Evolutionary conservation across 2,888 invertebrate species (phyloP), one percentile per base, ranked within the genome.

Genomic region (Osedax fenrisi): DNA sequence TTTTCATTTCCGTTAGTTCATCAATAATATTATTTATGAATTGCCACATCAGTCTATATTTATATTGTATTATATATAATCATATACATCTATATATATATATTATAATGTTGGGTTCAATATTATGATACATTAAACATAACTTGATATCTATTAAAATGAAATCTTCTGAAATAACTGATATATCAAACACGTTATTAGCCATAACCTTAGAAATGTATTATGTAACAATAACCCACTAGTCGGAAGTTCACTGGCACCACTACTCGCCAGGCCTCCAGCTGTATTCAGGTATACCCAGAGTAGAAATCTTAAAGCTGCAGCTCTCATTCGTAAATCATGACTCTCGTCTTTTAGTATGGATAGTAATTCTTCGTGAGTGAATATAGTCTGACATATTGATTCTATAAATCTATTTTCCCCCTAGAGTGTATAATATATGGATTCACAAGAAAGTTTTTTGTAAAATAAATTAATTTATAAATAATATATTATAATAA

Each of bases 381-480:
- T 81, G 27, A 84, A 77, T 72, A 84, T 83, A 3, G 83, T 83
- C 78, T 84, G 84, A 73, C 84, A 84, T 24, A 84, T 79, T 0
- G 84, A 84, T 78, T 84, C 84, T 2, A 85, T 84, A 77, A 84
- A 83, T 78, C 83, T 82, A 78, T 85, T 85, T 76, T 84, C 84
- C n/a, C 84, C 84, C 83, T 83, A 77, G 0, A 73, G 21, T 64
- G 21, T n/a, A 64, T 21, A 10, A 10, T 21, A 64, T 13, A 56
- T 10, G 10, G 56, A 56, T 56, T 56, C 56, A 56, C 56, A 56
- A 56, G n/a, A n/a, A n/a, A n/a, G n/a, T n/a, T n/a, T n/a, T n/a
- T n/a, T n/a, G n/a, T n/a, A n/a, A n/a, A n/a, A n/a, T n/a, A n/a
- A n/a, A n/a, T n/a, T n/a, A n/a, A n/a, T n/a, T n/a, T n/a, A n/a